Base-by-base conservation (phyloP, 2,113 vertebrate species). In the Pteropus alecto region DNA sequence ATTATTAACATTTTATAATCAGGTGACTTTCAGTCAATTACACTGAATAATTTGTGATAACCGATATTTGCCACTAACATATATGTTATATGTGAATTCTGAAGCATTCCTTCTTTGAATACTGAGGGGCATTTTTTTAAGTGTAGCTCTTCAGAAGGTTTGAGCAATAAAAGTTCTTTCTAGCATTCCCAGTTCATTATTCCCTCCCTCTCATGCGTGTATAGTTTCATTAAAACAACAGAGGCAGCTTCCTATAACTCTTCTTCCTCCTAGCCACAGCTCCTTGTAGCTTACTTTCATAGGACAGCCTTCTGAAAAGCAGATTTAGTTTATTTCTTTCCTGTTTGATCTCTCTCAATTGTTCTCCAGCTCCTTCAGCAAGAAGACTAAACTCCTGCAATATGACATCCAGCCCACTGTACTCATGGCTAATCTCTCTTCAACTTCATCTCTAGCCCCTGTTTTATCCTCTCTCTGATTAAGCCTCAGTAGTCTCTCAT, bases 201-300 rank as follows among this genome's bases (percentile, higher is more conserved):
- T 43, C 5, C 7, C 2, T 38, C 4, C 5, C 21, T 6, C 3
- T 30, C 33, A 51, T 43, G 11, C 1, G 6, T 22, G 51, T 0
- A 2, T 35, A 28, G 56, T 38, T 90, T 65, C 43, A 91, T 12
- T 48, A 56, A 56, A 33, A 21, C 2, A 60, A 15, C 21, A 13
- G 15, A 48, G 12, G 21, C 0, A 33, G 58, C 16, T 14, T 38
- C 65, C 5, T 61, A 10, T 15, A 19, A 85, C 7, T 33, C 19
- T 46, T 88, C 43, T 5, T 46, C 18, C 7, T 84, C 28, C 19
- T 16, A 2, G 13, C 41, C 38, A 60, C 6, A 46, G 33, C 43
- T 4, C 1, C 13, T 30, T 41, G 15, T 35, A 79, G 26, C 5
- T 33, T 88, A 8, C 48, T n/a, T 15, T 63, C 85, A 65, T 1